A percentile compares a stretch with the other conserved stretches of the same genome.
phyloP scores from a whole-genome alignment of 2,797 vertebrate species.

The Poecilia picta region DNA sequence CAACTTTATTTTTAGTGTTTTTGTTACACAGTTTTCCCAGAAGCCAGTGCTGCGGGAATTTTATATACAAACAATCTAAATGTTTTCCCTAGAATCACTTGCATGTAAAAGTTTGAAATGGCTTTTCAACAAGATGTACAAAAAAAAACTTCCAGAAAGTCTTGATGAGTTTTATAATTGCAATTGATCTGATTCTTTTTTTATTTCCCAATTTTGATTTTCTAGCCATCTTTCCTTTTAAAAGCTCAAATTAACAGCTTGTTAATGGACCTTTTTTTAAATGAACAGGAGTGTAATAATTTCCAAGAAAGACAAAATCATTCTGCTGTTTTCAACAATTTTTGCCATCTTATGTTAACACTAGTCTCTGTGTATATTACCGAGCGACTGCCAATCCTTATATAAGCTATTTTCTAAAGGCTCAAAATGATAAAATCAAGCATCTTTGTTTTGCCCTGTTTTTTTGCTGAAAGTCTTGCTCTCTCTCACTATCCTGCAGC shows the following conservation, averaged over 20 bases:
- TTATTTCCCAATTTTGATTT: neutral
- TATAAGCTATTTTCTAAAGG: neutral
- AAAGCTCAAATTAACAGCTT: neutral
- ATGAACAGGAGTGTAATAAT: no score
- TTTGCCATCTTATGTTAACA: neutral
- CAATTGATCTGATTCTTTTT: neutral
- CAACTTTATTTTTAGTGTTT: conserved; percentile 7
- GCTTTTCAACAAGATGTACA: neutral
- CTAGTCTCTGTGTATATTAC: neutral
- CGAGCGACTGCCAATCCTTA: neutral
- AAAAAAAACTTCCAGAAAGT: neutral
- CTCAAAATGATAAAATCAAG: neutral
- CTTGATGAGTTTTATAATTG: neutral
- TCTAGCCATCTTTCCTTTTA: neutral
- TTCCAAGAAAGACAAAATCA: neutral
- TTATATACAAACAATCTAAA: neutral
- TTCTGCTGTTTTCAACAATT: no score
- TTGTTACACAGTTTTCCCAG: conserved; percentile 16
- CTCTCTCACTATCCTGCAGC: neutral
- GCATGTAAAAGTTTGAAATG: neutral
- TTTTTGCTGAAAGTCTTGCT: neutral
- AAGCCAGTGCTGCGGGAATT: neutral
- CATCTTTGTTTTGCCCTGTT: neutral
- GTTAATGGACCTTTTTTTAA: no score
- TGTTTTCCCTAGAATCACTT: neutral